phyloP scores from a whole-genome alignment of 2,113 vertebrate genomes.

The Oryzias curvinotus region DNA sequence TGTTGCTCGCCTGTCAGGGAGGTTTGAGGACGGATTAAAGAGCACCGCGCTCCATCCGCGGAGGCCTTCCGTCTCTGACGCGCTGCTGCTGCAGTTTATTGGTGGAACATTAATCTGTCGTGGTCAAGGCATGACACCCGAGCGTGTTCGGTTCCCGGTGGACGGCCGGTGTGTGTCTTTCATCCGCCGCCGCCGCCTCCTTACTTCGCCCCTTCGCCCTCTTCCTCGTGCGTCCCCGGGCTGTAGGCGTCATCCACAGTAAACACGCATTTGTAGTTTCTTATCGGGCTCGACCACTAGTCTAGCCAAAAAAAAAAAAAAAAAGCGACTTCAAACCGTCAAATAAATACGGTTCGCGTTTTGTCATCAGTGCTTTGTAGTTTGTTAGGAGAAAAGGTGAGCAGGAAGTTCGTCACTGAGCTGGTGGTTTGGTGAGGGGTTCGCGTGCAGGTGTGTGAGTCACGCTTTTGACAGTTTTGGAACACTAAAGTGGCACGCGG shows the following conservation, averaged over 20 bases:
- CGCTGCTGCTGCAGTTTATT: conserved; percentile 55
- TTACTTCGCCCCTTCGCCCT: conserved; percentile 28
- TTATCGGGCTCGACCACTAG: conserved; percentile 33
- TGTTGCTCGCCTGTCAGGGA: conserved; percentile 51
- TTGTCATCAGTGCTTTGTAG: too few species aligned
- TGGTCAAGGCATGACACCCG: conserved; percentile 57
- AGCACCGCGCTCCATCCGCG: conserved; percentile 51
- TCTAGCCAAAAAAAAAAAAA: not conserved
- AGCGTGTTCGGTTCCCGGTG: conserved; percentile 8
- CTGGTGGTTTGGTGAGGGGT: conserved; percentile 17
- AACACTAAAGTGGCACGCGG: not conserved
- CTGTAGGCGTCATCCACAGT: conserved; percentile 27
- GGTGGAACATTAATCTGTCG: conserved; percentile 30
- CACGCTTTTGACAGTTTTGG: conserved; percentile 23
- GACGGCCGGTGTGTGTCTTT: conserved; percentile 12
- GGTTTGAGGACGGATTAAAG: conserved; percentile 51
- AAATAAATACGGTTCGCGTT: too few species aligned
- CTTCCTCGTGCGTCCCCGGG: conserved; percentile 59
- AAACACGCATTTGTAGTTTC: conserved; percentile 21
- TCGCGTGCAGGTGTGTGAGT: conserved; percentile 26
- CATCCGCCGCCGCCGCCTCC: conserved; percentile 5
- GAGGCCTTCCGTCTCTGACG: conserved; percentile 51
- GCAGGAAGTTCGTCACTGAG: conserved; percentile 80
- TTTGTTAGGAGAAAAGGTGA: conserved; percentile 25
- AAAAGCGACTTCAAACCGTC: not conserved